Conservation (phyloP, 1,140 invertebrate genomes). For the Heterodera schachtii region DNA sequence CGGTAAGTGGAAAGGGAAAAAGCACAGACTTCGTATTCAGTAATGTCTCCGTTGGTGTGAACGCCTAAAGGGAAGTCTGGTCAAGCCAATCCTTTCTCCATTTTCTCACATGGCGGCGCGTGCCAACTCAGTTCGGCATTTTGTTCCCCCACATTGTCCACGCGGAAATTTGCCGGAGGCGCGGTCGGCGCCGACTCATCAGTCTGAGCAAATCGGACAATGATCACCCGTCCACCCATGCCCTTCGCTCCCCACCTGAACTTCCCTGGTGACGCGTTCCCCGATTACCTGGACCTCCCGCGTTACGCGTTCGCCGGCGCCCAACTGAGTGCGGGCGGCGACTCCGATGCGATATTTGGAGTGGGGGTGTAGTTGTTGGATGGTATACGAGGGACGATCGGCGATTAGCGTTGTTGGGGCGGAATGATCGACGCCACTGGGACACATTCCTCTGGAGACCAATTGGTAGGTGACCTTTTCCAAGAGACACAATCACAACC, state of each 20-base stretch:
- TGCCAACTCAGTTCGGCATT: conserved; percentile 61
- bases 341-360: conserved; percentile 64
- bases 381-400: conserved; percentile 51
- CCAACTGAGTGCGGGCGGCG: conserved; percentile 55
- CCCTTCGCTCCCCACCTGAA: background rate
- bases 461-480: conserved; percentile 60
- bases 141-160: conserved; percentile 47
- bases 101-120: conserved; percentile 59
- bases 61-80: background rate
- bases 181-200: conserved; percentile 61
- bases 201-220: conserved; percentile 37
- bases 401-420: conserved; percentile 45
- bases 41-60: conserved; percentile 63
- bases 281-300: conserved; percentile 55
- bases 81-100: no score
- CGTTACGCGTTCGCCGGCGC: conserved; percentile 58
- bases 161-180: conserved; percentile 56
- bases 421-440: conserved; percentile 50
- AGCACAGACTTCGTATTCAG: conserved; percentile 54
- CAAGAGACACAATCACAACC: background rate
- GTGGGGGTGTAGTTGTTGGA: conserved; percentile 61
- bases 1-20: background rate
- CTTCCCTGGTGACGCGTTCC: conserved; percentile 10
- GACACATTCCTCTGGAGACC: conserved; percentile 63
- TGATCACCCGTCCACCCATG: background rate